These are phyloP conservation scores for Morus bassanus DNA, from an alignment of 2,797 vertebrate species.

Conservation along the genomic window DNA sequence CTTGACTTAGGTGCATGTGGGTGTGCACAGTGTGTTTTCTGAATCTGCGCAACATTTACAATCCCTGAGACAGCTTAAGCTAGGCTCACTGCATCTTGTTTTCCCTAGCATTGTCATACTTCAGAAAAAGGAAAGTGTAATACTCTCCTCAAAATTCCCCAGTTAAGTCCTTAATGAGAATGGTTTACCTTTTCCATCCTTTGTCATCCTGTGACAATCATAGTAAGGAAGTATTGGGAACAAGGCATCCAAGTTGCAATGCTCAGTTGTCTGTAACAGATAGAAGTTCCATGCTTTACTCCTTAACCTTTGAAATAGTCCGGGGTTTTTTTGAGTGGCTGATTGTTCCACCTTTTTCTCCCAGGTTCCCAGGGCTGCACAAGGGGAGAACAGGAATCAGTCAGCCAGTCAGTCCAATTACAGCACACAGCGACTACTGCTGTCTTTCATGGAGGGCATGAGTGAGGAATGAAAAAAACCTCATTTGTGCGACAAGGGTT, in stretches of 20 bases:
- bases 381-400: conserved; percentile 48
- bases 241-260: conserved; percentile 60
- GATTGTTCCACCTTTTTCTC: conserved; percentile 58
- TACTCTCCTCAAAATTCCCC: background rate
- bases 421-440: conserved; percentile 6
- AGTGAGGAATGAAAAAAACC: conserved; percentile 8
- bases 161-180: conserved; percentile 18
- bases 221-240: conserved; percentile 28
- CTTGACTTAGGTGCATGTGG: background rate
- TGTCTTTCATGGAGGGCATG: conserved; percentile 47
- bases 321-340: conserved; percentile 47
- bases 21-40: background rate
- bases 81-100: background rate
- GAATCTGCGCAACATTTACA: background rate
- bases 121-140: background rate
- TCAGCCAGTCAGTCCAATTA: conserved; percentile 69
- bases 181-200: background rate
- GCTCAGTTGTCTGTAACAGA: conserved; percentile 48
- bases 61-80: background rate
- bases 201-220: conserved; percentile 47
- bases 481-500: conserved; percentile 57
- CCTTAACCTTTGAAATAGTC: conserved; percentile 67
- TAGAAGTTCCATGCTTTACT: conserved; percentile 50
- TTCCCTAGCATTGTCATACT: background rate
- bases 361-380: conserved; percentile 45